Evolutionary conservation across 1,140 invertebrate species (phyloP).

Genomic region (Harlomillsia oculata): DNA sequence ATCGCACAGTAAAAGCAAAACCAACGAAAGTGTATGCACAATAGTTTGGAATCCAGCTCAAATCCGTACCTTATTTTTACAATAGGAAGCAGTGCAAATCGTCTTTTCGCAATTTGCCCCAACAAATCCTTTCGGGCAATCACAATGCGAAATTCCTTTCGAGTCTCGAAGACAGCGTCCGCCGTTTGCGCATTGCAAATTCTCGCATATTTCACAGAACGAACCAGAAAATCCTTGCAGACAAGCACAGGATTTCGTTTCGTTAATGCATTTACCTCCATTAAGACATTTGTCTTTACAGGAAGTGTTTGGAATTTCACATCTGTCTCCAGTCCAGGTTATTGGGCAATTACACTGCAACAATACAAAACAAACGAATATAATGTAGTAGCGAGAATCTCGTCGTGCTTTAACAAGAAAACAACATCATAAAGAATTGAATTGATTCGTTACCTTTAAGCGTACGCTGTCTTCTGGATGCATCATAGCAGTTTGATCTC

Average conservation of each 20-base stretch:
- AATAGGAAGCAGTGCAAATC: constrained; percentile 41
- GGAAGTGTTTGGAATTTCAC: constrained; percentile 49
- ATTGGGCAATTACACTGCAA: constrained; percentile 51
- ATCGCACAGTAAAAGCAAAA: background rate
- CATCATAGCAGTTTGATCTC: constrained; percentile 38
- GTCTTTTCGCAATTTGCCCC: constrained; percentile 42
- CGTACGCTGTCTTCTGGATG: constrained; percentile 12
- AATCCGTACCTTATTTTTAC: constrained; percentile 34
- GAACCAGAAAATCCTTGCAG: constrained; percentile 29
- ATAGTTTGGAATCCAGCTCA: background rate
- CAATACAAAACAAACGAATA: background rate
- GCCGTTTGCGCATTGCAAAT: constrained; percentile 41
- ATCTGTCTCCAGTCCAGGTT: constrained; percentile 55
- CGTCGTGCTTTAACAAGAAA: background rate
- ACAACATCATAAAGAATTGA: no score
- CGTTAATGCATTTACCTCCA: constrained; percentile 47
- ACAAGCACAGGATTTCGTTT: constrained; percentile 31
- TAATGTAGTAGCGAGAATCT: background rate
- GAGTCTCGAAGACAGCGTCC: constrained; percentile 38
- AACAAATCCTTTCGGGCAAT: constrained; percentile 40
- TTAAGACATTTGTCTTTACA: constrained; percentile 50
- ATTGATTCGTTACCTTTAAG: constrained; percentile 15
- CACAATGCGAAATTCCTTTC: constrained; percentile 36
- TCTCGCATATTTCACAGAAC: constrained; percentile 39
- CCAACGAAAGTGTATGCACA: constrained; percentile 4